Evolutionary conservation across 2,797 vertebrate species (phyloP).

Genomic region (Rhinatrema bivittatum): DNA sequence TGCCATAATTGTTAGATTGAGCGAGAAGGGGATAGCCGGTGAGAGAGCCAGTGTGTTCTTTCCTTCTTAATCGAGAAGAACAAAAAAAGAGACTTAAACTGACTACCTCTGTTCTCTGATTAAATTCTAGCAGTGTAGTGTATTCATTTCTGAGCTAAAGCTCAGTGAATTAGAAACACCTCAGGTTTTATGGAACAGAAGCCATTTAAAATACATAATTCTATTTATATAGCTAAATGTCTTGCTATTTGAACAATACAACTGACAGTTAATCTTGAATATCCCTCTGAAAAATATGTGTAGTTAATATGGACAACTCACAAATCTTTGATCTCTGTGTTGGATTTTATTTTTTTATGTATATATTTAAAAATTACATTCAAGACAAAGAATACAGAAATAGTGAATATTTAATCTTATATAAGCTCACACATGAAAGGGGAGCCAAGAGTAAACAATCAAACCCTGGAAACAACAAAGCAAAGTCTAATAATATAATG

Average conservation of each 20-base stretch:
- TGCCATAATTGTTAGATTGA: neutral
- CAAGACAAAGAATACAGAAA: no score
- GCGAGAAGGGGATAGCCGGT: no score
- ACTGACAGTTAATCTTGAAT: no score
- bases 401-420: no score
- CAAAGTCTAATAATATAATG: constrained; percentile 6
- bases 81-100: constrained; percentile 13
- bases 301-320: no score
- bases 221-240: neutral
- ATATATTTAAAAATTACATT: no score
- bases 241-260: no score
- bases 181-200: constrained; percentile 43
- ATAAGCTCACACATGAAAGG: neutral
- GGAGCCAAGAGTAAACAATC: constrained; percentile 3
- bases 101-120: constrained; percentile 42
- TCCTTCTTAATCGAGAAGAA: neutral
- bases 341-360: no score
- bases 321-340: constrained; percentile 4
- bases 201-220: constrained; percentile 17
- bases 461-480: rapidly evolving
- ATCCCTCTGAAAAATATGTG: no score
- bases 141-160: constrained; percentile 14
- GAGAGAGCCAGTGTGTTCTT: neutral
- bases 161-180: constrained; percentile 20
- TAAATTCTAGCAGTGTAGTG: constrained; percentile 18